Conservation (phyloP, 2,888 invertebrate species). For the Sarcophaga rosellei region DNA sequence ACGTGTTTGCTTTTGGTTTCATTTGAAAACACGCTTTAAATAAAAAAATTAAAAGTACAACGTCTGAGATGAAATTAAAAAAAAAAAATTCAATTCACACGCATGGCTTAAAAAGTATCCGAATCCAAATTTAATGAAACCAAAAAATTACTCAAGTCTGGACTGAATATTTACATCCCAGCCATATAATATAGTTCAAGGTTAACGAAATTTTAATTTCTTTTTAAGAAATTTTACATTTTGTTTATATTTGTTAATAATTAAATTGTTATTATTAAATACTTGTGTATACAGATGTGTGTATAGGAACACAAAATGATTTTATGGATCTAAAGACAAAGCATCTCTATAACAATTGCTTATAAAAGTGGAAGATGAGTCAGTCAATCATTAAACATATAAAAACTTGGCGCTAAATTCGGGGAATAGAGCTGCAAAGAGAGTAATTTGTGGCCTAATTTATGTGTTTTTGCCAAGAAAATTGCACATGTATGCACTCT, state of each 20-base stretch:
- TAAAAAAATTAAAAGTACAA: constrained; percentile 26
- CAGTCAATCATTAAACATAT: too few relatives aligned
- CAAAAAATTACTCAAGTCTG: constrained; percentile 23
- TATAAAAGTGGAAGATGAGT: too few relatives aligned
- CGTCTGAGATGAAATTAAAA: constrained; percentile 12
- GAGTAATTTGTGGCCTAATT: too few relatives aligned
- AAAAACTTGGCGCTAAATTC: too few relatives aligned
- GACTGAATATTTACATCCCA: background rate
- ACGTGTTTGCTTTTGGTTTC: constrained; percentile 26
- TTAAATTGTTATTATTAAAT: constrained; percentile 1
- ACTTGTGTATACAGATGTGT: background rate
- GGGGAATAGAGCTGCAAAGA: too few relatives aligned
- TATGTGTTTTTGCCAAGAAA: too few relatives aligned
- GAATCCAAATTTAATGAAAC: background rate
- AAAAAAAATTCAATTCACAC: constrained; percentile 5
- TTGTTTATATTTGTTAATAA: constrained; percentile 19
- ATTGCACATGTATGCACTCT: too few relatives aligned
- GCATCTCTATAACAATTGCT: too few relatives aligned
- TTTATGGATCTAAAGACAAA: background rate
- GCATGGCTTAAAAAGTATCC: background rate
- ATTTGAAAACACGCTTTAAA: background rate
- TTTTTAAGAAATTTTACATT: constrained; percentile 4
- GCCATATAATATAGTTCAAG: constrained; percentile 50
- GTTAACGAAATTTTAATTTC: constrained; percentile 10
- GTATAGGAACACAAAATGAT: background rate